phyloP scores from a whole-genome alignment of 2,797 vertebrate species.

The Sebastes kiyomatsui region DNA sequence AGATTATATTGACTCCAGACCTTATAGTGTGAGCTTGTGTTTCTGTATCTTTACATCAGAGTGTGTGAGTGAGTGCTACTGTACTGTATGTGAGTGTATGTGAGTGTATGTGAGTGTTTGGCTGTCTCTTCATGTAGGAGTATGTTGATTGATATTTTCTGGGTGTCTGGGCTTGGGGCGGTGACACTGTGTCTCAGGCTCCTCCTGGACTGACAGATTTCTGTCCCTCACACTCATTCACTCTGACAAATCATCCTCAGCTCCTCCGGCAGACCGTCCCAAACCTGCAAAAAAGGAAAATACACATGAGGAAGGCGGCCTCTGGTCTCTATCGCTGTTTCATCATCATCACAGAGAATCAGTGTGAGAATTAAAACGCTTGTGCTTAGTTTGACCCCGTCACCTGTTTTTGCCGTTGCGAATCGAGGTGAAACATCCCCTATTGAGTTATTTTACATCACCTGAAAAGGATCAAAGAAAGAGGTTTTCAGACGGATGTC shows the following conservation, averaged over 20 bases:
- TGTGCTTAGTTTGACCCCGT: not conserved
- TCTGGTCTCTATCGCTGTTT: not conserved
- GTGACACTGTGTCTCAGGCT: not conserved
- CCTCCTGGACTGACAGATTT: constrained; percentile 32
- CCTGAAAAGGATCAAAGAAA: not conserved
- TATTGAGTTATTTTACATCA: not conserved
- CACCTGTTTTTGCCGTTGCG: not conserved
- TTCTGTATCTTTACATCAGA: not conserved
- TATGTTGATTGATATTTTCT: constrained; percentile 5
- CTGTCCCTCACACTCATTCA: constrained; percentile 23
- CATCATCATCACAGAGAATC: not conserved
- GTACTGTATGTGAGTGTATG: not conserved
- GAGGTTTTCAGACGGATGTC: not conserved
- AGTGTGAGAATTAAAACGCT: too few species aligned
- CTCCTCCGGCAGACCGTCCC: not conserved
- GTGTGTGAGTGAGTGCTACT: not conserved
- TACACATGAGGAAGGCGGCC: not conserved
- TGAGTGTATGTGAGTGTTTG: not conserved
- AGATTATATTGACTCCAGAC: not conserved
- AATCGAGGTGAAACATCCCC: not conserved
- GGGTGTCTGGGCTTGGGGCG: not conserved
- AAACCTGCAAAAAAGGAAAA: not conserved
- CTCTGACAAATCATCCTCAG: constrained; percentile 40
- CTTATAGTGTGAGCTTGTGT: not conserved
- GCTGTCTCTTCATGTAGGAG: not conserved